Base-by-base conservation (phyloP, 2,888 invertebrate species). In the Mayetiola destructor region DNA sequence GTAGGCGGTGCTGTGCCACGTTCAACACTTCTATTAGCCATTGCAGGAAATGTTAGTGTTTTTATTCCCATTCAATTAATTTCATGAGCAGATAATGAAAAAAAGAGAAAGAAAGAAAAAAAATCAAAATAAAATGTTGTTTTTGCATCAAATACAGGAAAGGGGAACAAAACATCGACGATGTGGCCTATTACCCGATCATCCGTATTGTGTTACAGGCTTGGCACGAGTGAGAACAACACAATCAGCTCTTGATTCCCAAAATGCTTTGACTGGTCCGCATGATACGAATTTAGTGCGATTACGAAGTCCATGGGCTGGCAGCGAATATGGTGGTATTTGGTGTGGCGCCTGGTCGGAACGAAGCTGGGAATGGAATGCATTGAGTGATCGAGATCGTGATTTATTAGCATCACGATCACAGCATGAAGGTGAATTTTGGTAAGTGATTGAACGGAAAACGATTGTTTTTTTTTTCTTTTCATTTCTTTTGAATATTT, bases 301-400 rank as follows among this genome's bases (percentile, higher is more conserved):
- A 58, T 69, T 85, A 62, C 72, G 83, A 57, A 84, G 82, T 65
- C 80, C 82, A 1, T 63, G 63, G 63, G 63, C 62, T 18, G 62
- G 63, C 21, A 59, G 62, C 27, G 63, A 63, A 60, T 80, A 80
- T 77, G 83, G 80, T 3, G 80, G 80, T 1, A 81, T 82, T 65
- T 83, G 83, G 84, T 78, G 78, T 39, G 84, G 85, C 27, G 77
- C 82, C 1, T 84, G 85, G 85, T 78, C 81, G 60, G 82, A 83
- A 65, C 70, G 80, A 59, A 78, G 79, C 56, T 77, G 79, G 75
- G 81, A 82, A 70, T 83, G 84, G 84, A 80, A 80, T 66, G 78
- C 80, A 18, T 71, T 84, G 54, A 76, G 79, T 18, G 75, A 77
- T 54, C 71, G 80, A 60, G 81, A 81, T 67, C 80, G 81, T 62